Conservation (phyloP, 1,140 invertebrate genomes). For the Stenopsyche tienmushanensis region DNA sequence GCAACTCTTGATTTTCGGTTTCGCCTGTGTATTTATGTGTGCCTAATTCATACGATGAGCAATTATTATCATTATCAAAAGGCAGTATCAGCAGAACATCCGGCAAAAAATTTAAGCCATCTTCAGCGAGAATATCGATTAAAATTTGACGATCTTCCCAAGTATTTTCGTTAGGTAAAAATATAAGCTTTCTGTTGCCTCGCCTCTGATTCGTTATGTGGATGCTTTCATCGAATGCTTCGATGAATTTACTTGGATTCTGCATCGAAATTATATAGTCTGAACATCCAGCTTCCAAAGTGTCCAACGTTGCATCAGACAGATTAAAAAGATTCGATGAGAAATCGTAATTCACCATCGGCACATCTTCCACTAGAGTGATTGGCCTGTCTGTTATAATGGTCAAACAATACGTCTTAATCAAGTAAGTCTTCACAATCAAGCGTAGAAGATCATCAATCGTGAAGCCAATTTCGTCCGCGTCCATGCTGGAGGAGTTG, state of each 20-base stretch:
- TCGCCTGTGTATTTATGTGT: slow-evolving; percentile 34
- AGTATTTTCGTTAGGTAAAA: slow-evolving; percentile 25
- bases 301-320: slow-evolving; percentile 19
- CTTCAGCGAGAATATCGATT: slow-evolving; percentile 14
- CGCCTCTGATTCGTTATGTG: slow-evolving; percentile 38
- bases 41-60: slow-evolving; percentile 21
- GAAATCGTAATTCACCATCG: neutral
- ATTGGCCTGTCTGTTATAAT: slow-evolving; percentile 19
- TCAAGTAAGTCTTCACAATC: slow-evolving; percentile 31
- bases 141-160: slow-evolving; percentile 8
- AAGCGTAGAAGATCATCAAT: slow-evolving; percentile 11
- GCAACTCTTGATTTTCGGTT: slow-evolving; percentile 17
- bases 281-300: slow-evolving; percentile 36
- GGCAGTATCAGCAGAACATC: slow-evolving; percentile 37
- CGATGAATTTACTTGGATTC: slow-evolving; percentile 18
- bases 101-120: slow-evolving; percentile 19
- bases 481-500: too few relatives aligned
- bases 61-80: slow-evolving; percentile 12
- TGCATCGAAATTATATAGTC: slow-evolving; percentile 33
- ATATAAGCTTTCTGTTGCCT: slow-evolving; percentile 35
- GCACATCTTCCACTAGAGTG: neutral
- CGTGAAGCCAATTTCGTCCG: neutral
- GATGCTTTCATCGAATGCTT: slow-evolving; percentile 36
- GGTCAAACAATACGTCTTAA: slow-evolving; percentile 33
- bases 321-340: neutral